These are phyloP conservation scores for Brachionus plicatilis DNA, from an alignment of 1,140 invertebrate species.

Conservation along the genomic window DNA sequence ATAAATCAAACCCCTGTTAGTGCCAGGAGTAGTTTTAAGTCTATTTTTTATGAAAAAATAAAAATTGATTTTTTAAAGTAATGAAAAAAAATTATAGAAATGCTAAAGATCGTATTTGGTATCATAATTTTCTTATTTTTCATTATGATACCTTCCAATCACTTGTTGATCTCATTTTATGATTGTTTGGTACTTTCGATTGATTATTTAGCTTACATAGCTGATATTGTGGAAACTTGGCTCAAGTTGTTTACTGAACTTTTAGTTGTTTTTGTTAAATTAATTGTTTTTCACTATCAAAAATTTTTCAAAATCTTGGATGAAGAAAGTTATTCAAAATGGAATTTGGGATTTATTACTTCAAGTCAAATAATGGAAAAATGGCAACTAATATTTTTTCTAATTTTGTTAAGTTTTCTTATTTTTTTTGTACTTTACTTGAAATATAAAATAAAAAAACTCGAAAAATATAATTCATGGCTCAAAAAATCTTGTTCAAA, in stretches of 20 bases:
- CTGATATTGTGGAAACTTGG: not conserved
- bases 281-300: not conserved
- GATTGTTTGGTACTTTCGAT: not conserved
- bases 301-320: not conserved
- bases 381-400: not conserved
- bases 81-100: not conserved
- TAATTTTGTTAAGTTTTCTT: not conserved
- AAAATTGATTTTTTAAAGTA: not conserved
- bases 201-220: not conserved
- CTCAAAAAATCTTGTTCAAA: not conserved
- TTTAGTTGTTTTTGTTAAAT: not conserved
- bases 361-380: not conserved
- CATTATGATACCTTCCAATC: no score
- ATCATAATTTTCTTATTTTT: not conserved
- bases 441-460: not conserved
- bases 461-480: not conserved
- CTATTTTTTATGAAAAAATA: not conserved
- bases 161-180: not conserved
- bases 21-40: not conserved
- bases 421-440: not conserved
- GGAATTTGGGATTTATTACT: not conserved
- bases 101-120: not conserved
- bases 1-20: not conserved
- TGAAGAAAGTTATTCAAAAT: not conserved
- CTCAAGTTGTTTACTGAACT: not conserved